A percentile compares a stretch with the other conserved stretches of the same genome.
Conservation (phyloP, 1,140 invertebrate species). For the Andrena cerasifolii region DNA sequence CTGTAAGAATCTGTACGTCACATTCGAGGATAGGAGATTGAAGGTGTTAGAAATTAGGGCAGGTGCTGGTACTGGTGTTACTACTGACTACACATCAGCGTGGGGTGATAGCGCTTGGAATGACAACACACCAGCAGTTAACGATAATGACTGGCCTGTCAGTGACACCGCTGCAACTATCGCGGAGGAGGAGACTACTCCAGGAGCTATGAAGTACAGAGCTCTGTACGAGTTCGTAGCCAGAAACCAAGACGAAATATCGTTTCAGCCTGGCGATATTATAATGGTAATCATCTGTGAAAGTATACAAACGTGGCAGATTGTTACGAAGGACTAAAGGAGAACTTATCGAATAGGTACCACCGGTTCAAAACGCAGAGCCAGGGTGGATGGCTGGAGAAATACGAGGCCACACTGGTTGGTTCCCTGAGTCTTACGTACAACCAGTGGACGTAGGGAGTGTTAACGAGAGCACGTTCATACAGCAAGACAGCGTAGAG, state of each 20-base stretch:
- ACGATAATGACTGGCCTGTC: conserved; percentile 82
- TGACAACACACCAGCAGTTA: conserved; percentile 73
- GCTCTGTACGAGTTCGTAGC: conserved; percentile 97
- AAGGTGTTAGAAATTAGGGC: conserved; percentile 77
- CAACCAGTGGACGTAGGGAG: conserved; percentile 86
- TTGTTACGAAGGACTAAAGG: neutral
- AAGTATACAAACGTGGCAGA: neutral
- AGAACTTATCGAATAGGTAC: conserved; percentile 84
- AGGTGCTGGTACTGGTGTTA: conserved; percentile 28
- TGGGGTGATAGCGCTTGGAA: conserved; percentile 77
- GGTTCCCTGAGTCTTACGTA: conserved; percentile 99
- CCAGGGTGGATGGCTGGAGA: conserved; percentile 99
- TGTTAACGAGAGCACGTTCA: conserved; percentile 64
- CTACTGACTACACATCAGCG: conserved; percentile 65
- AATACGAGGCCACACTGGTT: conserved; percentile 93
- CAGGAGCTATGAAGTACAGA: conserved; percentile 89
- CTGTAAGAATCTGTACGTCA: conserved; percentile 83
- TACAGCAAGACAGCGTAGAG: conserved; percentile 79
- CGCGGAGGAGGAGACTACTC: conserved; percentile 73
- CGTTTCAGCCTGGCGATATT: conserved; percentile 96
- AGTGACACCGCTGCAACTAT: conserved; percentile 73
- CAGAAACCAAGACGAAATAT: conserved; percentile 96
- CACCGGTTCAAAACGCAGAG: conserved; percentile 93
- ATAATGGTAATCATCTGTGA: conserved; percentile 86
- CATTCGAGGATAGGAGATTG: conserved; percentile 84